Evolutionary conservation across 2,113 vertebrate genomes (phyloP).

Genomic region (Peromyscus californicus): DNA sequence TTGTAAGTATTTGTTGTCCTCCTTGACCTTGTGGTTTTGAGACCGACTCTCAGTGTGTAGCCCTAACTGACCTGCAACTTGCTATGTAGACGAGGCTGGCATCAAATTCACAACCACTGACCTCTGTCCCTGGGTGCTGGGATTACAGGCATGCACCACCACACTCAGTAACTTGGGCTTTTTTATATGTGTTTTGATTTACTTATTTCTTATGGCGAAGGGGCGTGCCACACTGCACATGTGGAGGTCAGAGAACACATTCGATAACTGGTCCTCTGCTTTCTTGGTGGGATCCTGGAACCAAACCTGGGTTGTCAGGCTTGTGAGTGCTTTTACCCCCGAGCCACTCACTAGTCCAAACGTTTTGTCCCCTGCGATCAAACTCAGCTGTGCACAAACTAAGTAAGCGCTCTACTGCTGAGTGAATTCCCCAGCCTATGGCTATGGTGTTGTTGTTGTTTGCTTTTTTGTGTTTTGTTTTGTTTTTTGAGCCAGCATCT

Average conservation of each 20-base stretch:
- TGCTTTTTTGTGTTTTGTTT: not conserved
- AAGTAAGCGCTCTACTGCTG: not conserved
- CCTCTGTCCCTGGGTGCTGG: not conserved
- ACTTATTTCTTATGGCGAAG: not conserved
- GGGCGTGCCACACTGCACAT: not conserved
- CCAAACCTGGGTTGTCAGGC: not conserved
- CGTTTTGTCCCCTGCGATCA: not conserved
- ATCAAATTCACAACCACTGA: not conserved
- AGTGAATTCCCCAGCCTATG: not conserved
- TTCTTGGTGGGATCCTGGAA: not conserved
- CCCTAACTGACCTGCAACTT: not conserved
- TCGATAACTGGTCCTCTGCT: not conserved
- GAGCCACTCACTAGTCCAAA: not conserved
- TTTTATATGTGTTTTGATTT: not conserved
- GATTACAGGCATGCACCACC: not conserved
- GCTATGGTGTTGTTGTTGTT: not conserved
- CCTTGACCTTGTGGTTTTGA: not conserved
- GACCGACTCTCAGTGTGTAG: not conserved
- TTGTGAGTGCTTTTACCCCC: not conserved
- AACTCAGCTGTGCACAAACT: not conserved
- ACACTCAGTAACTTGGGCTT: not conserved
- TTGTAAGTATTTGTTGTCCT: conserved; percentile 89
- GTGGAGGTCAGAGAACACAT: not conserved
- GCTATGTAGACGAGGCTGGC: not conserved
- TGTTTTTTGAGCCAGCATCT: not conserved